Percentiles rank a stretch among this genome's conserved stretches.
These are phyloP conservation scores for Falco columbarius DNA, from an alignment of 2,797 vertebrate genomes.

Conservation along the genomic window DNA sequence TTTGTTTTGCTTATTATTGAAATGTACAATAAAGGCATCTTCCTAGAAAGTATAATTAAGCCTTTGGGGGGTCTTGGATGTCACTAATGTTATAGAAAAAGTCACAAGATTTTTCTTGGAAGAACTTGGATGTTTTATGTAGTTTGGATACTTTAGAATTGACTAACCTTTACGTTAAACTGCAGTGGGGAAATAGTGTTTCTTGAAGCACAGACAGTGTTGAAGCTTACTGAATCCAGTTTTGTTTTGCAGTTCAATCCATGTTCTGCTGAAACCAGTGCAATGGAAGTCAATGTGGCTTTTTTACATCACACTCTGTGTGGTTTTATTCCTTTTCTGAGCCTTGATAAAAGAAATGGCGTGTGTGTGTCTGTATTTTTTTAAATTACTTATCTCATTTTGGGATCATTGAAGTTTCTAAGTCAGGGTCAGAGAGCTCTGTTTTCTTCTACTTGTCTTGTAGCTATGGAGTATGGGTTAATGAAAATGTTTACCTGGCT, in stretches of 20 bases:
- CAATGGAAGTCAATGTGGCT: not conserved
- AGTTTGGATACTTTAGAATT: not conserved
- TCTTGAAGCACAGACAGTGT: not conserved
- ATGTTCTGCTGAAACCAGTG: not conserved
- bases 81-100: not conserved
- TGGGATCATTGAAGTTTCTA: not conserved
- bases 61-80: not conserved
- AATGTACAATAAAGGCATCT: not conserved
- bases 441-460: not conserved
- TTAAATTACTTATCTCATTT: not conserved
- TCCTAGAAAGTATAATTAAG: not conserved
- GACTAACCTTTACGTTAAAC: not conserved
- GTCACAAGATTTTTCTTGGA: not conserved
- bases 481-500: not conserved
- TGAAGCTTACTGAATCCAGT: not conserved
- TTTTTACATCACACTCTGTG: not conserved
- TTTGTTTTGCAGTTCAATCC: not conserved
- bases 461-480: not conserved
- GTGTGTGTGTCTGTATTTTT: accelerated
- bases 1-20: not conserved
- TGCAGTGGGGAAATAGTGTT: not conserved
- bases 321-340: not conserved
- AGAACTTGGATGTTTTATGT: not conserved
- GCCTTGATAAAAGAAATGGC: not conserved
- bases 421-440: not conserved